Conservation (phyloP, 2,797 vertebrate genomes). For the Arctocebus calabarensis region DNA sequence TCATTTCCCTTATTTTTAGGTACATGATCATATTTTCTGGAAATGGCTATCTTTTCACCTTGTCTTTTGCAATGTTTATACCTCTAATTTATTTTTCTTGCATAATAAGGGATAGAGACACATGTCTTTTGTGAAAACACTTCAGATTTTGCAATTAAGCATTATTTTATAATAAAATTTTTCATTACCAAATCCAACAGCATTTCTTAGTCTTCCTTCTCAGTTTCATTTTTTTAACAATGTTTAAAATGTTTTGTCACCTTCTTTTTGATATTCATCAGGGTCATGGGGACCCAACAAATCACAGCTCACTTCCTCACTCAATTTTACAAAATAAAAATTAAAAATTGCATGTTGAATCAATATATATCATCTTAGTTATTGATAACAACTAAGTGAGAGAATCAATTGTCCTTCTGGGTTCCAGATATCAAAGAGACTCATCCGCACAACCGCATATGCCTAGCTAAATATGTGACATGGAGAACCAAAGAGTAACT, state of each 20-base stretch:
- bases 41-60: background rate
- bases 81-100: conserved; percentile 15
- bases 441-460: background rate
- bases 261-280: background rate
- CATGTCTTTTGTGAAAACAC: background rate
- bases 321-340: conserved; percentile 13
- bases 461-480: background rate
- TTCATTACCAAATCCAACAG: background rate
- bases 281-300: background rate
- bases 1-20: background rate
- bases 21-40: background rate
- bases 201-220: background rate
- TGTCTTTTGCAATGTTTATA: background rate
- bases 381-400: background rate
- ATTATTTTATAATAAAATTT: background rate
- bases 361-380: background rate
- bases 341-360: background rate
- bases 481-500: background rate
- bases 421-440: background rate
- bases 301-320: background rate
- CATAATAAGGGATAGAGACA: background rate
- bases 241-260: background rate
- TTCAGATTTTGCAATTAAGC: background rate
- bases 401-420: background rate
- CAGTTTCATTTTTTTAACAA: background rate